Conservation (phyloP, 2,113 vertebrate genomes). For the Oplegnathus fasciatus region DNA sequence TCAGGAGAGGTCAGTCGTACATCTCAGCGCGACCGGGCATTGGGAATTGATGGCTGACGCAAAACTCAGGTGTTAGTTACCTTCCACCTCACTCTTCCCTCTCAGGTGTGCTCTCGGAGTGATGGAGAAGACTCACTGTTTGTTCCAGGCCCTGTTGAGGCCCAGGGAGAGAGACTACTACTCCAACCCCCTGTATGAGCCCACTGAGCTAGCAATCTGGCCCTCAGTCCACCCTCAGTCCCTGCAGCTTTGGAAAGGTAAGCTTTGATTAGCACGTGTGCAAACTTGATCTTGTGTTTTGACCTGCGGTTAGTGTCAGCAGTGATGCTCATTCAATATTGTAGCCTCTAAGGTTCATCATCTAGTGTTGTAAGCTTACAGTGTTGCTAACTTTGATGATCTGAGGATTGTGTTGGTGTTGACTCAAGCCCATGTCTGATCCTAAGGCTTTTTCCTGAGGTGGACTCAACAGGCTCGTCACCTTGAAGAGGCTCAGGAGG, state of each 20-base stretch:
- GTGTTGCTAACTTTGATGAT: neutral
- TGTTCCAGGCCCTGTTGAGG: slow-evolving; percentile 86
- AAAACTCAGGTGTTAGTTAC: neutral
- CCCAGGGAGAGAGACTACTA: slow-evolving; percentile 70
- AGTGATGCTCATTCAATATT: neutral
- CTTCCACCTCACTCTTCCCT: neutral
- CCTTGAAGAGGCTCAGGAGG: slow-evolving; percentile 84
- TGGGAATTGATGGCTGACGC: neutral
- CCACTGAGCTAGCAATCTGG: slow-evolving; percentile 87
- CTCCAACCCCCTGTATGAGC: slow-evolving; percentile 85
- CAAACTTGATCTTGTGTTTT: neutral
- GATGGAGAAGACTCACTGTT: slow-evolving; percentile 87
- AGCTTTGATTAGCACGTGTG: neutral
- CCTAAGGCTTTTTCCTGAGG: slow-evolving; percentile 88
- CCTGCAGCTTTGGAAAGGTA: slow-evolving; percentile 90
- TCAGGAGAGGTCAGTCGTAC: slow-evolving; percentile 83
- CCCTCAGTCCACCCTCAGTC: slow-evolving; percentile 91
- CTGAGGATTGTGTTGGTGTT: neutral
- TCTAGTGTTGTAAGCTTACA: neutral
- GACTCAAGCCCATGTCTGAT: slow-evolving; percentile 3
- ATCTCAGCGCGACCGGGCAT: neutral
- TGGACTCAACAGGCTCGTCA: slow-evolving; percentile 83
- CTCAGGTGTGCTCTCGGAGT: slow-evolving; percentile 85
- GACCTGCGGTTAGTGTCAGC: neutral
- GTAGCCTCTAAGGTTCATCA: neutral